Conservation (phyloP, 2,797 vertebrate species). For the Diplodus puntazzo region DNA sequence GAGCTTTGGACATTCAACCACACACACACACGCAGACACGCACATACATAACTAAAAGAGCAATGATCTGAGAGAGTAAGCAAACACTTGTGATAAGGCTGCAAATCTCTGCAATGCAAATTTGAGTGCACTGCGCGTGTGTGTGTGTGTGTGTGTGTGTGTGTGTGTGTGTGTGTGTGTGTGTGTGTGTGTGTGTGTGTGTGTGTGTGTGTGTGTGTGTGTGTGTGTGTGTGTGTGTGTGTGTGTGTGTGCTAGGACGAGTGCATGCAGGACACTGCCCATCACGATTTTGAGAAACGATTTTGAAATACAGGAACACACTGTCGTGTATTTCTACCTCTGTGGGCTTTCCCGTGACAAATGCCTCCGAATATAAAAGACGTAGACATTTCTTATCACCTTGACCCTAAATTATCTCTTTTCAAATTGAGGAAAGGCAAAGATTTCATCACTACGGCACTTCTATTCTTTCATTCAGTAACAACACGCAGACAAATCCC, state of each 20-base stretch:
- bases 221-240: no score
- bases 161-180: conserved; percentile 2
- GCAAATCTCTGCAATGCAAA: conserved; percentile 40
- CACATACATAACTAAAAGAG: conserved; percentile 37
- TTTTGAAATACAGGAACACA: conserved; percentile 17
- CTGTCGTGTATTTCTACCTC: neutral
- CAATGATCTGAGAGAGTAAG: conserved; percentile 59
- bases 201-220: neutral
- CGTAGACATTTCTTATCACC: neutral
- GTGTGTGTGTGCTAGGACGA: no score
- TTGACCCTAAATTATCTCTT: conserved; percentile 5
- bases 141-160: conserved; percentile 7
- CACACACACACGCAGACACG: conserved; percentile 12
- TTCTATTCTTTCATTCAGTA: conserved; percentile 35
- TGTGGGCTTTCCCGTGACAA: conserved; percentile 8
- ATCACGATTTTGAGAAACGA: neutral
- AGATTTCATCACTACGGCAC: neutral
- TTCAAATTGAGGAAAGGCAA: neutral
- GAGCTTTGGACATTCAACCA: conserved; percentile 58
- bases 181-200: conserved; percentile 8
- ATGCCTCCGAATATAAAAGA: no score
- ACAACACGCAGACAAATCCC: conserved; percentile 50
- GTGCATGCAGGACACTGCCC: neutral
- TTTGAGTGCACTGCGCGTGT: neutral
- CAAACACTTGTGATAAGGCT: conserved; percentile 66